Base-by-base conservation (phyloP, 2,797 vertebrate genomes). In the Molossus alvarezi region DNA sequence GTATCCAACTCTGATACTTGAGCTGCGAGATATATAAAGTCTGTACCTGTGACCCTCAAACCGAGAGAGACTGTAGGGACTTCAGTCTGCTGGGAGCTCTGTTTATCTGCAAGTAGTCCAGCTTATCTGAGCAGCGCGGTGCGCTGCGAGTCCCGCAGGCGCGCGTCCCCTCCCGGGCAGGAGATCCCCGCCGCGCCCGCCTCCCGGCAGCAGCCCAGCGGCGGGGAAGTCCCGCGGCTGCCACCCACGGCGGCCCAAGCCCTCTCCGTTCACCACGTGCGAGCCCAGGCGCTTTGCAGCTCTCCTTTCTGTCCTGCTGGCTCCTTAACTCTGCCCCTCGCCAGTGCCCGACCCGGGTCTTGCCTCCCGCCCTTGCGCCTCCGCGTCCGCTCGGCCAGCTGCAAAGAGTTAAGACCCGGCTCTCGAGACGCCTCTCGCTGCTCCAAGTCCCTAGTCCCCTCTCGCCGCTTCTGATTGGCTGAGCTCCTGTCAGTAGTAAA, bases 401-500 rank as follows among this genome's bases (percentile, higher is more conserved):
- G 94, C 96, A 97, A 98, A 98, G 98, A 98, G 98, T 98, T 98
- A 98, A 98, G 41, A 93, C 20, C 67, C 7, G 0, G 14, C 93
- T 96, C 86, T 92, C 79, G 95, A 91, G 95, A 93, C 92, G 96
- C 72, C 91, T 62, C 33, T 1, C 93, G 96, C 92, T 1, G 97
- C 96, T 90, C 93, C 88, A 48, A 95, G 98, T 71, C 92, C 75
- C 97, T 0, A 60, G 89, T 93, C 97, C 12, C 71, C 25, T 92
- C 85, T 97, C 88, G 96, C 88, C 96, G 41, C 96, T 94, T 92
- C 95, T 97, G 98, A 98, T 98, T 99, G 98, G 98, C 98, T 97
- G 98, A 93, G 91, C 53, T 88, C 94, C 95, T 98, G 98, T 98
- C 98, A 98, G 98, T 98, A 98, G 98, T 98, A 98, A 98, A 98